These are phyloP conservation scores for Zaprionus lachaisei DNA, from an alignment of 1,140 invertebrate species.

Conservation along the genomic window DNA sequence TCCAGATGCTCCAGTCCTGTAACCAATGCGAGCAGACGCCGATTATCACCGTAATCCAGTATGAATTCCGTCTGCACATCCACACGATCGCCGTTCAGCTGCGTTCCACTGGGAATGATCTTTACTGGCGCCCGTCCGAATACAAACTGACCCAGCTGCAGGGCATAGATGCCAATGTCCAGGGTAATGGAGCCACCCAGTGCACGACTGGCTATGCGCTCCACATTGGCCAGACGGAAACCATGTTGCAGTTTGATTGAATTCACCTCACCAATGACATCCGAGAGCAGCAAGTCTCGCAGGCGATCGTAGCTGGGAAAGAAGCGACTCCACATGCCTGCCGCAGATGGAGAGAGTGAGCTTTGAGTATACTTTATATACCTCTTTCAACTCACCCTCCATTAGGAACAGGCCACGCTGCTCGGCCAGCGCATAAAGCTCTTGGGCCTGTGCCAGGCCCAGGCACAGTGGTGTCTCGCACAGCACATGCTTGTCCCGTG, in stretches of 20 bases:
- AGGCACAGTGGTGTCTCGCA: constrained; percentile 94
- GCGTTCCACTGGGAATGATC: constrained; percentile 87
- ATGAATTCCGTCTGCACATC: constrained; percentile 88
- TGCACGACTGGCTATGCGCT: constrained; percentile 54
- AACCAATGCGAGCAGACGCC: constrained; percentile 87
- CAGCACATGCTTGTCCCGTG: constrained; percentile 91
- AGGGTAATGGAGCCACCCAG: constrained; percentile 92
- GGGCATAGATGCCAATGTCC: constrained; percentile 92
- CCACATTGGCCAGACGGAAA: constrained; percentile 77
- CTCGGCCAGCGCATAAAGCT: constrained; percentile 87
- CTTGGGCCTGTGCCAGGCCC: constrained; percentile 88
- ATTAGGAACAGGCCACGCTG: constrained; percentile 90
- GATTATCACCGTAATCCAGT: constrained; percentile 87
- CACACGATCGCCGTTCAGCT: constrained; percentile 88
- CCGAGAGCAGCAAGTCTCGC: constrained; percentile 86
- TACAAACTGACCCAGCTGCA: constrained; percentile 90
- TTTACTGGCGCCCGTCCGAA: constrained; percentile 88
- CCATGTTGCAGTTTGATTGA: constrained; percentile 90
- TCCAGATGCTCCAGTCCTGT: constrained; percentile 86
- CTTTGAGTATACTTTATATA: background rate
- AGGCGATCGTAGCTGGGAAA: constrained; percentile 90
- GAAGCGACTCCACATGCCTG: constrained; percentile 91
- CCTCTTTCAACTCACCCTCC: constrained; percentile 86
- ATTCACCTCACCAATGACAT: constrained; percentile 89
- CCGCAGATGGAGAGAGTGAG: constrained; percentile 55